A percentile compares a stretch with the other conserved stretches of the same genome.
Conservation (phyloP, 2,113 vertebrate genomes). For the Engystomops pustulosus region DNA sequence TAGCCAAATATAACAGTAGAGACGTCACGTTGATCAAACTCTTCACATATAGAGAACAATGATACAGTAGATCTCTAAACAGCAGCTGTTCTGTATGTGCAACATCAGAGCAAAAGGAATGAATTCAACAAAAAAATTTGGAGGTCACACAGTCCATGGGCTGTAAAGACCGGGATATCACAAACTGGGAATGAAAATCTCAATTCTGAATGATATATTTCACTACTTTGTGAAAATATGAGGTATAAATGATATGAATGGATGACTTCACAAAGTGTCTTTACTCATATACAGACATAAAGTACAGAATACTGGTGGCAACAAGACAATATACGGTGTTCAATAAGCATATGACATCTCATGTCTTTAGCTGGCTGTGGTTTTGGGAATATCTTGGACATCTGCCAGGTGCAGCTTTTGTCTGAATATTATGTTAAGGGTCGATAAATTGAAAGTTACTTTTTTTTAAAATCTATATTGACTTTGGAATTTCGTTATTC, state of each 20-base stretch:
- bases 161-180: not conserved
- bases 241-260: conserved; percentile 21
- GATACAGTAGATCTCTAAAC: not conserved
- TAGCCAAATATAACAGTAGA: not conserved
- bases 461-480: no score
- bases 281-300: not conserved
- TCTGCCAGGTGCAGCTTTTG: conserved; percentile 96
- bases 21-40: not conserved
- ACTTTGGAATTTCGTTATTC: no score
- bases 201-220: not conserved
- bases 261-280: conserved; percentile 17
- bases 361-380: conserved; percentile 76
- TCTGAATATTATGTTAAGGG: conserved; percentile 79
- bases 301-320: conserved; percentile 28
- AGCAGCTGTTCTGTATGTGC: not conserved
- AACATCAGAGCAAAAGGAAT: not conserved
- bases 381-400: conserved; percentile 86
- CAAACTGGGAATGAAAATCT: not conserved
- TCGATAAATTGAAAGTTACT: not conserved
- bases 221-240: conserved; percentile 9
- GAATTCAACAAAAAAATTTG: not conserved
- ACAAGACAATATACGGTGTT: not conserved
- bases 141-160: not conserved
- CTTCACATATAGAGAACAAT: conserved; percentile 14
- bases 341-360: not conserved